phyloP scores from a whole-genome alignment of 2,888 invertebrate species.

The Megamerina dolium region DNA sequence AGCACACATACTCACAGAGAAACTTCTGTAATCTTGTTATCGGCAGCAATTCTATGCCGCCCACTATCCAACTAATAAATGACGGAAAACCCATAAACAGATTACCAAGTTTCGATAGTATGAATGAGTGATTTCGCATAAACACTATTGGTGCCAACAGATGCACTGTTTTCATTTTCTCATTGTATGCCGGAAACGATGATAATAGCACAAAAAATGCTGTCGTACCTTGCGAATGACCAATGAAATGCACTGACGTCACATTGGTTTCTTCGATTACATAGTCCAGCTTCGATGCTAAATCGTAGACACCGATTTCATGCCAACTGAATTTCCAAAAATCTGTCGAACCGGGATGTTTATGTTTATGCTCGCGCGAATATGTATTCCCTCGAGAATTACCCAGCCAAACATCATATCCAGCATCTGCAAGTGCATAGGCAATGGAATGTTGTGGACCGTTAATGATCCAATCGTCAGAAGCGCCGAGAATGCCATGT shows the following conservation, averaged over 20 bases:
- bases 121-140: conserved; percentile 50
- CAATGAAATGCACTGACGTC: conserved; percentile 64
- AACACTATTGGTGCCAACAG: conserved; percentile 67
- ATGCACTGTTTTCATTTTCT: conserved; percentile 61
- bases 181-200: conserved; percentile 61
- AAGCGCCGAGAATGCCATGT: conserved; percentile 67
- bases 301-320: conserved; percentile 66
- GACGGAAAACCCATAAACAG: conserved; percentile 42
- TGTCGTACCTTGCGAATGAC: conserved; percentile 63
- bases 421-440: conserved; percentile 57
- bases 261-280: conserved; percentile 55
- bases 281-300: conserved; percentile 77
- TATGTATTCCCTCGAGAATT: conserved; percentile 67
- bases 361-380: conserved; percentile 51
- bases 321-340: conserved; percentile 66
- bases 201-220: conserved; percentile 68
- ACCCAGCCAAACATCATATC: conserved; percentile 75
- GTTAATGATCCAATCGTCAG: conserved; percentile 68
- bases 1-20: conserved; percentile 54
- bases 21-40: conserved; percentile 39
- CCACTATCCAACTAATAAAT: conserved; percentile 35
- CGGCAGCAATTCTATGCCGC: conserved; percentile 59
- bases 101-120: conserved; percentile 49
- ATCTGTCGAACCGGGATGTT: conserved; percentile 52
- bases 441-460: conserved; percentile 56